Percentiles rank a stretch among this genome's conserved stretches.
Conservation (phyloP, 23 tunicate genomes). For the Trididemnum miniatum region DNA sequence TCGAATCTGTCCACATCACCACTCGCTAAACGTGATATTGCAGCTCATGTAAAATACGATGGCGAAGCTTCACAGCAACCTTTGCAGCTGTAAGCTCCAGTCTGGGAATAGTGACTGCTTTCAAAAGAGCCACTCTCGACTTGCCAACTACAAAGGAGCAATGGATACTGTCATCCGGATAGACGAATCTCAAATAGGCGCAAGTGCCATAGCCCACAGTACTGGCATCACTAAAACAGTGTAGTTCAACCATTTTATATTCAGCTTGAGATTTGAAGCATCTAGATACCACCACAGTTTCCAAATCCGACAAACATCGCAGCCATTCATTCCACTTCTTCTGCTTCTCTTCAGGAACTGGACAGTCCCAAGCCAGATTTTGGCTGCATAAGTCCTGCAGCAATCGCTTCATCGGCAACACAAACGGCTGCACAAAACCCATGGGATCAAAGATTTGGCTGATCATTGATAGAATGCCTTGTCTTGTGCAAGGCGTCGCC, state of each 20-base stretch:
- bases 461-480: slow-evolving; percentile 37
- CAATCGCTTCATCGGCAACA: slow-evolving; percentile 33
- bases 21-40: background rate
- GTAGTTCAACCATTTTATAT: slow-evolving; percentile 6
- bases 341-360: background rate
- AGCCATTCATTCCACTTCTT: slow-evolving; percentile 26
- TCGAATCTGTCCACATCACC: slow-evolving; percentile 44
- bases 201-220: slow-evolving; percentile 41
- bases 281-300: background rate
- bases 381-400: slow-evolving; percentile 24
- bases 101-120: slow-evolving; percentile 4
- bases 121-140: slow-evolving; percentile 27
- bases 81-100: slow-evolving; percentile 30
- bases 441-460: slow-evolving; percentile 37
- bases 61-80: background rate
- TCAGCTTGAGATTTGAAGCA: background rate
- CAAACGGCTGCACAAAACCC: slow-evolving; percentile 50
- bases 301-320: background rate
- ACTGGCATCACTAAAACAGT: slow-evolving; percentile 49
- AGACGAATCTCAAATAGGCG: slow-evolving; percentile 15
- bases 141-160: slow-evolving; percentile 27
- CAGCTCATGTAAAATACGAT: background rate
- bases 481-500: slow-evolving; percentile 35
- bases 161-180: background rate
- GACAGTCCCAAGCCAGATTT: slow-evolving; percentile 32